Conservation (phyloP, 2,797 vertebrate genomes). For the Caiman crocodilus region DNA sequence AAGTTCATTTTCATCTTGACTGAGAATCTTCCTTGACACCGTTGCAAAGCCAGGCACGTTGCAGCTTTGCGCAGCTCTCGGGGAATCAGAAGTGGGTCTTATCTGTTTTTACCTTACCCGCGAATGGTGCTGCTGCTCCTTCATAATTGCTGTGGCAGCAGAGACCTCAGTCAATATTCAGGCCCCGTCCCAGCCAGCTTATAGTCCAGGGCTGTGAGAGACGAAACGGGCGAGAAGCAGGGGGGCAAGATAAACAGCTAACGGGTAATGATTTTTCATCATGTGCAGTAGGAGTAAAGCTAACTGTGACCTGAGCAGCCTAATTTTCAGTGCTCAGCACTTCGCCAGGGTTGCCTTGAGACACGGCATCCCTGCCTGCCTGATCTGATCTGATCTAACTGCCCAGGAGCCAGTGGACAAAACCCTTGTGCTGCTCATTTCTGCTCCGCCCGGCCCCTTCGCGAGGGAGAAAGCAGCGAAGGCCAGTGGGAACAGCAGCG, state of each 20-base stretch:
- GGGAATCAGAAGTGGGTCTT: not conserved
- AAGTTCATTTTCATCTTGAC: not conserved
- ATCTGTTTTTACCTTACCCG: not conserved
- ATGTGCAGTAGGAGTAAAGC: not conserved
- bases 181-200: rapidly evolving
- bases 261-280: rapidly evolving
- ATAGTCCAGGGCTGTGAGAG: rapidly evolving
- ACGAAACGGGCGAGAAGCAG: rapidly evolving
- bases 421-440: not conserved
- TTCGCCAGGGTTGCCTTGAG: not conserved
- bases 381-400: not conserved
- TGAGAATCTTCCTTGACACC: not conserved
- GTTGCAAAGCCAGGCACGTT: not conserved
- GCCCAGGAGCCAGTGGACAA: not conserved
- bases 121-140: not conserved
- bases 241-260: not conserved
- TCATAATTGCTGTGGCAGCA: rapidly evolving
- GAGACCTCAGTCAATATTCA: rapidly evolving
- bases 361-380: not conserved
- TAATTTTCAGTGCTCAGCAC: rapidly evolving
- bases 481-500: not conserved
- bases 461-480: no score
- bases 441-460: not conserved
- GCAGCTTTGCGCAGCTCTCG: slow-evolving; percentile 14
- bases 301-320: not conserved